Conservation (phyloP, 2,113 vertebrate species). For the Ctenomys sociabilis region DNA sequence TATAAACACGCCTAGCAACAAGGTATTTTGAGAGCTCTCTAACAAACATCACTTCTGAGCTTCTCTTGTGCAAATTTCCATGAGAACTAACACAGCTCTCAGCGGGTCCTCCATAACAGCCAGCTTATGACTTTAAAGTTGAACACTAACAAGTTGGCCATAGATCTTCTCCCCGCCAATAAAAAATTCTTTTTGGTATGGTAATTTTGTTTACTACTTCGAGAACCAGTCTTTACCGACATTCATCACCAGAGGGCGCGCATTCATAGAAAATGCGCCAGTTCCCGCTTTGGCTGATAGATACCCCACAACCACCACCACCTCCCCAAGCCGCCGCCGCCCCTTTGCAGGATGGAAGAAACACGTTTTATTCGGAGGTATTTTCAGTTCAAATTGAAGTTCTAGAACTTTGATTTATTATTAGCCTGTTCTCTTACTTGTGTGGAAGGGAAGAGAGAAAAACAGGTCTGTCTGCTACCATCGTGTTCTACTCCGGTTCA, state of each 20-base stretch:
- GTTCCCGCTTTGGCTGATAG: neutral
- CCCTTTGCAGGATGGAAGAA: slow-evolving; percentile 61
- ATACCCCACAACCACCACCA: no score
- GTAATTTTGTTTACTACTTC: slow-evolving; percentile 66
- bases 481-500: slow-evolving; percentile 54
- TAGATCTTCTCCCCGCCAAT: neutral
- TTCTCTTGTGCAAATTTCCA: slow-evolving; percentile 24
- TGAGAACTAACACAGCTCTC: slow-evolving; percentile 3
- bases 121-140: slow-evolving; percentile 59
- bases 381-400: slow-evolving; percentile 81
- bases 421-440: slow-evolving; percentile 70
- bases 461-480: slow-evolving; percentile 68
- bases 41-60: slow-evolving; percentile 42
- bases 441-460: slow-evolving; percentile 68
- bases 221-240: slow-evolving; percentile 42
- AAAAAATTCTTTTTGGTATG: slow-evolving; percentile 70
- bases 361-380: slow-evolving; percentile 76
- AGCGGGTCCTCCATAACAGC: neutral
- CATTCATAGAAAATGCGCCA: slow-evolving; percentile 80
- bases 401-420: slow-evolving; percentile 79
- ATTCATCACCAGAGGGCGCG: slow-evolving; percentile 80
- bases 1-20: slow-evolving; percentile 43
- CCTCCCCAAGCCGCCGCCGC: neutral
- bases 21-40: slow-evolving; percentile 50
- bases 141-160: slow-evolving; percentile 52